Conservation (phyloP, 2,888 invertebrate genomes). For the Branchinecta sandiegonensis region DNA sequence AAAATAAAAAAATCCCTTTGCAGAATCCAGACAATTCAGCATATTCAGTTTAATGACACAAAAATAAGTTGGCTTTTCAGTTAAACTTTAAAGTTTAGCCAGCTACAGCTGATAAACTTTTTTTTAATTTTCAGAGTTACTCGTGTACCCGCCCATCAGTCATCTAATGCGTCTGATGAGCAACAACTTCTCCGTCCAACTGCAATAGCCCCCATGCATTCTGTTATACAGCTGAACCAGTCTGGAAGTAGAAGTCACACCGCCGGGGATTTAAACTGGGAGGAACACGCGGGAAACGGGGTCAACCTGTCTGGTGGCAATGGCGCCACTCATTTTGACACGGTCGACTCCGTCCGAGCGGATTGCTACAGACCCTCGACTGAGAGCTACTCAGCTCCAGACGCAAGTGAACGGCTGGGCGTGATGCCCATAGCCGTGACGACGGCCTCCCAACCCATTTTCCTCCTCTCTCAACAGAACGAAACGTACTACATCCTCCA, state of each 20-base stretch:
- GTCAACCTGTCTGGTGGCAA: conserved; percentile 15
- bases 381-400: neutral
- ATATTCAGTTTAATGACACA: too few species aligned
- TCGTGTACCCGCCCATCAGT: too few species aligned
- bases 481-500: neutral
- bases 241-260: neutral
- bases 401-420: neutral
- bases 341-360: conserved; percentile 13
- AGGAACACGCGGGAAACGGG: conserved; percentile 16
- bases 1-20: too few species aligned
- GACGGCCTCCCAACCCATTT: neutral
- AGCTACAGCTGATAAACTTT: too few species aligned
- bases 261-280: conserved; percentile 10
- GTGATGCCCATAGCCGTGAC: conserved; percentile 12
- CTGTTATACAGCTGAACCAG: conserved; percentile 1
- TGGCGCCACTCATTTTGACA: conserved; percentile 14
- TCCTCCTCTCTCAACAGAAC: neutral
- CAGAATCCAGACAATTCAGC: too few species aligned
- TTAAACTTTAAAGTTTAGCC: too few species aligned
- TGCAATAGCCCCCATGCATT: neutral
- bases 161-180: neutral
- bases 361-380: conserved; percentile 11
- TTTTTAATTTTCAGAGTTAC: too few species aligned
- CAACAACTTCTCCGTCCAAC: conserved; percentile 2
- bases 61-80: too few species aligned